Evolutionary conservation across 1,140 invertebrate genomes (phyloP), one percentile per base, ranked within the genome.

Genomic region (Anastrepha obliqua): DNA sequence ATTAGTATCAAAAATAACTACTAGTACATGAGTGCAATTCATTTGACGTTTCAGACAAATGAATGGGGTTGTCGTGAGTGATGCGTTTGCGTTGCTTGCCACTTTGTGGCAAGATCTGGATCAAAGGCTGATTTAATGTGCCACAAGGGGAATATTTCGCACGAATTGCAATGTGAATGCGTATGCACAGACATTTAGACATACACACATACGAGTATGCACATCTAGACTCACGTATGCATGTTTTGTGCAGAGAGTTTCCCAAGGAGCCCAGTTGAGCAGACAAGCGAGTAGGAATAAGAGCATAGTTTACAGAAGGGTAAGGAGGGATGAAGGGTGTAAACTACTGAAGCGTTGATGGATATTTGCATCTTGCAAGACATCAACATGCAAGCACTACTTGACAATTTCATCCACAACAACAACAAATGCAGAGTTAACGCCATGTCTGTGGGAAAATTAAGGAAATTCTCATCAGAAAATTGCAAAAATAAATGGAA

Each of bases 61-160:
- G 44, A 81, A 42, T 81, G 44, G 20, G 74, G 47, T 81, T 81
- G 42, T 47, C 44, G 44, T 81, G 74, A 81, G 15, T 55, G 74
- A 81, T 81, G 74, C 17, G 74, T 15, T 29, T 51, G 74, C 67
- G 17, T 44, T 74, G 39, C 67, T 47, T 44, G 67, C 29, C 29
- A 42, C 29, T 67, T 55, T 55, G 51, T 11, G 6, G 9, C 47
- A 3, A 9, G 17, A 11, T 55, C 51, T 58, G 74, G 44, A 81
- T 81, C 74, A 81, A 81, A 55, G 44, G 74, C 47, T 81, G 74
- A 81, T 55, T 81, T 81, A 81, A 55, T 81, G 74, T 81, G 74
- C 47, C 74, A 81, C 74, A 81, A 55, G 74, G 51, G 47, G 74
- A 51, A 29, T 20, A 81, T 81, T 81, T 55, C 47, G 51, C 17